phyloP scores from a whole-genome alignment of 37 sponge, comb jelly and placozoan genomes.

The Dysidea cf. avara region DNA sequence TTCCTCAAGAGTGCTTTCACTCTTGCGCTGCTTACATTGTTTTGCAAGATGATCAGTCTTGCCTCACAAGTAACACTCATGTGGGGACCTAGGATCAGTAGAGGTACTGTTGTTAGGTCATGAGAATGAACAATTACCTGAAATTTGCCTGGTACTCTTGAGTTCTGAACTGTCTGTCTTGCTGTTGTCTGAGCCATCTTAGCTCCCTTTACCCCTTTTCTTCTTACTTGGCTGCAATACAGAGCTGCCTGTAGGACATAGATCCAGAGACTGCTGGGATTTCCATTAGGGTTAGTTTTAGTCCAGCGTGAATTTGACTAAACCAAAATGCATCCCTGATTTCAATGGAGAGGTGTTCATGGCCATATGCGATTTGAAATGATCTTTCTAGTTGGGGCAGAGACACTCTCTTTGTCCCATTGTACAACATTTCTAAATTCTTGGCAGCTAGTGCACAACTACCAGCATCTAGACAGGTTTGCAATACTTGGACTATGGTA shows the following conservation, averaged over 20 bases:
- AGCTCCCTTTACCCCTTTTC: neutral
- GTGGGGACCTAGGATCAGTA: no score
- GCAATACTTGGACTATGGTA: constrained; percentile 1
- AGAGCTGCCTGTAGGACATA: constrained; percentile 18
- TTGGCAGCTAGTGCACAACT: constrained; percentile 40
- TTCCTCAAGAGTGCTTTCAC: no score
- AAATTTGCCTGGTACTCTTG: no score
- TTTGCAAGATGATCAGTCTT: no score
- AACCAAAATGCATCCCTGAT: constrained; percentile 28
- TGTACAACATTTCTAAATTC: constrained; percentile 53
- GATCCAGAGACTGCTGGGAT: constrained; percentile 41
- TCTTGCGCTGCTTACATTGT: no score
- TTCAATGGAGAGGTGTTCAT: constrained; percentile 26
- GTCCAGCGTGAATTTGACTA: constrained; percentile 42
- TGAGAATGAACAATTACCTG: no score
- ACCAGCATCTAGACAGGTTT: constrained; percentile 42
- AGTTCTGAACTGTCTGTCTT: no score
- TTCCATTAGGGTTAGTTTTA: constrained; percentile 9
- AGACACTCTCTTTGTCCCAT: constrained; percentile 23
- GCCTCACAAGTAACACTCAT: no score
- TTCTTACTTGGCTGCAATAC: constrained; percentile 38
- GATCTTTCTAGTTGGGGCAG: constrained; percentile 28
- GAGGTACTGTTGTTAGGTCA: no score
- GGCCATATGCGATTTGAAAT: constrained; percentile 47
- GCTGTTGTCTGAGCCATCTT: neutral